Evolutionary conservation across 2,888 invertebrate species (phyloP), one percentile per base, ranked within the genome.

Genomic region (Epirrita christyi): DNA sequence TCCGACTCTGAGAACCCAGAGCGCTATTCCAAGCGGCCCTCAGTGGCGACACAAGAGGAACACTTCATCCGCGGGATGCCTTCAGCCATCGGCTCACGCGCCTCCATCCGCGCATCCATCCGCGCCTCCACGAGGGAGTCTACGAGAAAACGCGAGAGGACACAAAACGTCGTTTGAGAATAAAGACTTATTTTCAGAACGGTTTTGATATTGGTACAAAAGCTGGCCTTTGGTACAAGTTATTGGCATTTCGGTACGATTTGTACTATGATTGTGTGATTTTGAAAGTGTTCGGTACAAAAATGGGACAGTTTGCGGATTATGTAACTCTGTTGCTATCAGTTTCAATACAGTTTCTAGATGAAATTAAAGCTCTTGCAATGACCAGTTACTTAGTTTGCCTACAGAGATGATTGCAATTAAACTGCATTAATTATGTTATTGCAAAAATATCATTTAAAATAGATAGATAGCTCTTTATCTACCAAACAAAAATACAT

Each of bases 41-140:
- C 78, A 13, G 61, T 71, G 1, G 66, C 81, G 6, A 59, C 72
- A 2, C 70, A 57, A 42, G 71, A 74, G 7, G 80, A 88, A 4
- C 71, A 78, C 46, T 88, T 92, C 72, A 64, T 86, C 37, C 74
- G 90, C 55, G 77, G 85, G 0, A 47, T 84, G 9, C 85, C 88
- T 9, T 73, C 80, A 27, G 79, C 81, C 3, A 77, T 87, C 28
- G 81, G 88, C 0, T 88, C 88, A 1, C 80, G 92, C 13, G 91
- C 90, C 0, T 92, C 92, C 0, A 78, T 92, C 9, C 74, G 92
- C 28, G 80, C 88, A 0, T 89, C 89, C 0, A 68, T 79, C 1
- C 68, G 84, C 47, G 77, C 77, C 0, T 83, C 83, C 0, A 65
- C 77, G n/a, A 82, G 86, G 11, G 58, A 55, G 34, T 68, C 70